These are phyloP conservation scores for Hystrix brachyura DNA, from an alignment of 2,113 vertebrate genomes.

Conservation along the genomic window DNA sequence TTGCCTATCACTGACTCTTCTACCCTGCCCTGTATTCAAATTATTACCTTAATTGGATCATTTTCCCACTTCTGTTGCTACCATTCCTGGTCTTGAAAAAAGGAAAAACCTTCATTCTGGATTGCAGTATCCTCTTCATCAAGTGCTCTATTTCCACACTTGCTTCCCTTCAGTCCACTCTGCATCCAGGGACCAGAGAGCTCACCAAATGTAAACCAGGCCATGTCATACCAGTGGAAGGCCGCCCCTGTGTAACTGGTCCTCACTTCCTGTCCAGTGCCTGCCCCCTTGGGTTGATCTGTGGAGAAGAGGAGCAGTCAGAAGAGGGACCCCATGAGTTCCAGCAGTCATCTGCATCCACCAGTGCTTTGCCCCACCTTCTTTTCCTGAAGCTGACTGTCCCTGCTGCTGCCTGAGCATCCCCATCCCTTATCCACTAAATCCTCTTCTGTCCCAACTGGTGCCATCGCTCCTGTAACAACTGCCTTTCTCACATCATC, in stretches of 20 bases:
- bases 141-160: background rate
- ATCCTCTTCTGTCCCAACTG: background rate
- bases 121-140: background rate
- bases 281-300: too few relatives aligned
- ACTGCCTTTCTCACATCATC: background rate
- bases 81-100: background rate
- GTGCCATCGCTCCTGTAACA: background rate
- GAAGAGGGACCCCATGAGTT: background rate
- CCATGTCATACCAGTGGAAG: background rate
- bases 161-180: background rate
- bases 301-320: background rate
- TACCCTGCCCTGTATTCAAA: background rate
- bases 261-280: background rate
- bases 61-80: background rate
- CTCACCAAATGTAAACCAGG: background rate
- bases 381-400: background rate
- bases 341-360: rapidly evolving
- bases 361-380: background rate
- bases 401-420: background rate
- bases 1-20: background rate
- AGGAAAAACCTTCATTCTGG: background rate
- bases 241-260: too few relatives aligned
- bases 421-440: too few relatives aligned
- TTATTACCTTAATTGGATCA: background rate
- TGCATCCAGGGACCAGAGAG: background rate